Evolutionary conservation across 2,888 invertebrate genomes (phyloP).

Genomic region (Agelastica alni): DNA sequence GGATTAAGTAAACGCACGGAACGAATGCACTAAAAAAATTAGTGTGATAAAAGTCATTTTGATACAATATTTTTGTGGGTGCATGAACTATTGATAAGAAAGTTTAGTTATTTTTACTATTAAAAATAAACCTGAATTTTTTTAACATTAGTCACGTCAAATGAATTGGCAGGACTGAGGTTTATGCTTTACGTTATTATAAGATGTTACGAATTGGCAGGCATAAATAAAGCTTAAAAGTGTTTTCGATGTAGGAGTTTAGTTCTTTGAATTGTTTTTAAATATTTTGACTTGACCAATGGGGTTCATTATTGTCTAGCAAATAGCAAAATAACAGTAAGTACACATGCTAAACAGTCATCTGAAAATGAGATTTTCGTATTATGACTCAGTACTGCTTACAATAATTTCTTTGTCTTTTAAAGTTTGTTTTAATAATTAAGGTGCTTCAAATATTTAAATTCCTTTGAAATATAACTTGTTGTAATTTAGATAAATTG

Average conservation of each 20-base stretch:
- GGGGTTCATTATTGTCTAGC: conserved; percentile 1
- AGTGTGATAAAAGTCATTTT: too few relatives aligned
- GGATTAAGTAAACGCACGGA: too few relatives aligned
- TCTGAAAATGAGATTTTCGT: too few relatives aligned
- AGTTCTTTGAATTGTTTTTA: conserved; percentile 2
- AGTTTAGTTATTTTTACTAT: too few relatives aligned
- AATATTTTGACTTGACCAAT: conserved; percentile 2
- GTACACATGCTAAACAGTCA: not conserved
- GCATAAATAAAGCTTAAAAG: not conserved
- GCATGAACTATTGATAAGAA: too few relatives aligned
- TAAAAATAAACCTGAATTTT: too few relatives aligned
- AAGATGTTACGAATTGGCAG: too few relatives aligned
- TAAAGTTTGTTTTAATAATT: not conserved
- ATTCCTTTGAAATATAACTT: not conserved
- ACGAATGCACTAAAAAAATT: too few relatives aligned
- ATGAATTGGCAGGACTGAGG: too few relatives aligned
- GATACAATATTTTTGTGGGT: too few relatives aligned
- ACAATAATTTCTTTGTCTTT: not conserved
- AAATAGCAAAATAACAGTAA: conserved; percentile 1
- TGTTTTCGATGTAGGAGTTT: not conserved
- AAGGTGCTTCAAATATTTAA: not conserved
- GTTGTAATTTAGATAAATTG: not conserved
- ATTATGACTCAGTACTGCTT: not conserved
- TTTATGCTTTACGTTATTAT: too few relatives aligned
- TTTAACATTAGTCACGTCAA: too few relatives aligned